Evolutionary conservation across 2,888 invertebrate species (phyloP).

Genomic region (Argyra leucocephala): DNA sequence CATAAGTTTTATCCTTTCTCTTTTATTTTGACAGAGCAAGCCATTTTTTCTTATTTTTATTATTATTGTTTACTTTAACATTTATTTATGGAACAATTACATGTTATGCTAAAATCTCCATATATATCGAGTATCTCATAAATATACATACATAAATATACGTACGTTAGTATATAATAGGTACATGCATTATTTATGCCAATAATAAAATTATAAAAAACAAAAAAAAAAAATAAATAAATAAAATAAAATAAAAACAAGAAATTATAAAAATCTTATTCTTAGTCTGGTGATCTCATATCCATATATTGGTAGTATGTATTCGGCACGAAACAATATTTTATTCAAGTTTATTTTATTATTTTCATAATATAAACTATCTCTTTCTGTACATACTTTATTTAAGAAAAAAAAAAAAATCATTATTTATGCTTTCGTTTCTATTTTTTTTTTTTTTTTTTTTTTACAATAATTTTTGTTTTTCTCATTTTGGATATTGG

Average conservation of each 20-base stretch:
- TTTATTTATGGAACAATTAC: neutral
- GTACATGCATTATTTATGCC: neutral
- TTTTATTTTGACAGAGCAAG: too few relatives aligned
- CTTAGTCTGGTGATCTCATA: slow-evolving; percentile 1
- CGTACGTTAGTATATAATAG: neutral
- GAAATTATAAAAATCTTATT: neutral
- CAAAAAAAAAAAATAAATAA: neutral
- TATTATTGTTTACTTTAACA: too few relatives aligned
- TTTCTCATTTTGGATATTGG: too few relatives aligned
- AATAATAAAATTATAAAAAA: neutral
- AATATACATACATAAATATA: neutral
- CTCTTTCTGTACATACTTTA: too few relatives aligned
- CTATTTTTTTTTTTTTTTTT: neutral
- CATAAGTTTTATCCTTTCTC: too few relatives aligned
- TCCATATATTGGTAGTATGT: neutral
- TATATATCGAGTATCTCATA: neutral
- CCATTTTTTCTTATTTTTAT: too few relatives aligned
- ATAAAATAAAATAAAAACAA: neutral
- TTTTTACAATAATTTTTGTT: neutral
- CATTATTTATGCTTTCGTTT: neutral
- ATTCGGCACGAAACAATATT: slow-evolving; percentile 1
- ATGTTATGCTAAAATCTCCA: neutral
- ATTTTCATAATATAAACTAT: too few relatives aligned
- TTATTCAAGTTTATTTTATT: neutral
- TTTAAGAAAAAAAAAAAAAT: too few relatives aligned